These are phyloP conservation scores for Solea solea DNA, from an alignment of 2,113 vertebrate species.

Conservation along the genomic window DNA sequence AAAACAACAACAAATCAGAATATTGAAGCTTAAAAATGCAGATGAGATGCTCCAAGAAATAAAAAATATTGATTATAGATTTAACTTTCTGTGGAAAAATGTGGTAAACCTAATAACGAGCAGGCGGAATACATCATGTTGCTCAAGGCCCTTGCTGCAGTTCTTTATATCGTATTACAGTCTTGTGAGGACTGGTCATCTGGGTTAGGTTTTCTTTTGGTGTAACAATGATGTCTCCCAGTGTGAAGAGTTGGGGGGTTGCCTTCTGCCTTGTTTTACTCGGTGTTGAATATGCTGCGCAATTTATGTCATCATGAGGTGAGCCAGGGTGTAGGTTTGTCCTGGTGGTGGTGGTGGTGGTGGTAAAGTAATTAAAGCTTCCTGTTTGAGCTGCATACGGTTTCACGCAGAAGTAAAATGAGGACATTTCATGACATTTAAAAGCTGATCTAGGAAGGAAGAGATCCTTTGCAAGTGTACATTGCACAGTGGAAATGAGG, in stretches of 20 bases:
- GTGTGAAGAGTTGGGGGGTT: constrained; percentile 12
- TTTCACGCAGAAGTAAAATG: neutral
- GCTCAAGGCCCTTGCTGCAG: constrained; percentile 22
- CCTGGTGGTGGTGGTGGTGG: neutral
- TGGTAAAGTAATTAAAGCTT: neutral
- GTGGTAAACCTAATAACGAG: constrained; percentile 1
- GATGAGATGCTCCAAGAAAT: too few species aligned
- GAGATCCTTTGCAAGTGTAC: neutral
- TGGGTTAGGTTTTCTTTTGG: constrained; percentile 39
- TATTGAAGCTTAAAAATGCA: too few species aligned
- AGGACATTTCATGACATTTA: constrained; percentile 4
- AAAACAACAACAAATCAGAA: too few species aligned
- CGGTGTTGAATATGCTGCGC: neutral
- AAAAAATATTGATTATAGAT: neutral
- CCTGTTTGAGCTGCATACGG: constrained; percentile 7
- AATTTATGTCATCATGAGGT: constrained; percentile 14
- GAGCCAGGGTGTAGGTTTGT: constrained; percentile 2
- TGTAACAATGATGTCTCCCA: neutral
- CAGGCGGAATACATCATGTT: constrained; percentile 7
- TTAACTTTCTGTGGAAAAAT: neutral
- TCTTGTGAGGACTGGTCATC: constrained; percentile 26
- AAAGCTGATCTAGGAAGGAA: constrained; percentile 19
- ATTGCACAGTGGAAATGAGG: neutral
- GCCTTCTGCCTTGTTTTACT: neutral
- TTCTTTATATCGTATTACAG: constrained; percentile 19